A percentile compares a stretch with the other conserved stretches of the same genome.
phyloP scores from a whole-genome alignment of 2,113 vertebrate genomes.

The Rhodinocichla rosea region DNA sequence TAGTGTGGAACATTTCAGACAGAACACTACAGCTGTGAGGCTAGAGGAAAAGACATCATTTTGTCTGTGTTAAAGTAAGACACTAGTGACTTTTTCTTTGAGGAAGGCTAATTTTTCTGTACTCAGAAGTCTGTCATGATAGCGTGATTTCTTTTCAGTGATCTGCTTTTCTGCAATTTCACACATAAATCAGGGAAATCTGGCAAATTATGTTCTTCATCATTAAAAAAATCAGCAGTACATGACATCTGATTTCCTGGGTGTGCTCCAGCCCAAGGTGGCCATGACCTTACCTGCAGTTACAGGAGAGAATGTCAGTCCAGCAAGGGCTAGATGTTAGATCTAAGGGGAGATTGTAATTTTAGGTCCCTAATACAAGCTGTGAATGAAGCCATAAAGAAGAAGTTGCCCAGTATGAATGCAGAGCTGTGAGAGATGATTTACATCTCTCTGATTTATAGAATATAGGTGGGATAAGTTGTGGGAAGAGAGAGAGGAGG shows the following conservation, averaged over 20 bases:
- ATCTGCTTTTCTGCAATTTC: background rate
- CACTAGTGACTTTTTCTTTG: background rate
- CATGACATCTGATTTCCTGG: fast-evolving
- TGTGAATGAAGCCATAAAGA: background rate
- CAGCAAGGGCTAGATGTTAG: background rate
- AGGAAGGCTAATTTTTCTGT: background rate
- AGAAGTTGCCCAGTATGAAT: background rate
- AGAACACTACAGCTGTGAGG: background rate
- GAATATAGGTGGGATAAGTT: background rate
- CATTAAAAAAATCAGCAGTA: background rate
- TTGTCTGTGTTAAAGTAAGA: background rate
- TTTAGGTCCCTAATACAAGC: background rate
- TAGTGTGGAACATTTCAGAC: background rate
- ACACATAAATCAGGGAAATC: background rate
- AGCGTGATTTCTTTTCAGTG: fast-evolving
- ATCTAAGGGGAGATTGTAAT: background rate
- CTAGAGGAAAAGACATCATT: background rate
- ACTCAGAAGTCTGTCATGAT: background rate
- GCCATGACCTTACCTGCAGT: background rate
- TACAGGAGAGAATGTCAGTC: background rate
- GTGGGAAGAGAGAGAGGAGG: background rate
- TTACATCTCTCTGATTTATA: background rate
- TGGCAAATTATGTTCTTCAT: background rate
- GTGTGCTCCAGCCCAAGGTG: background rate
- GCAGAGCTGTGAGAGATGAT: background rate